Conservation (phyloP, 1,140 invertebrate genomes). For the Temnothorax nylanderi region DNA sequence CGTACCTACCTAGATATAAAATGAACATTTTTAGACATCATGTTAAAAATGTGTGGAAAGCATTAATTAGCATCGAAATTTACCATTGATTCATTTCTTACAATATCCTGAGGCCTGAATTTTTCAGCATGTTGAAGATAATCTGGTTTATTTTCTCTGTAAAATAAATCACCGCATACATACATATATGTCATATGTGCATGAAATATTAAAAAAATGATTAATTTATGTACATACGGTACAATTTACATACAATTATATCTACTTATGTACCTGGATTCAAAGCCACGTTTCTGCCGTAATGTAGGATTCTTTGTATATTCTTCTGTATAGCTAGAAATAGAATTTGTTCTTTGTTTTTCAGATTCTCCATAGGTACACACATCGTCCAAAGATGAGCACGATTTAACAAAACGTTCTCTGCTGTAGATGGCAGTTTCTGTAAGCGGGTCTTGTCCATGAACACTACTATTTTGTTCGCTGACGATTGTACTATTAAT, state of each 20-base stretch:
- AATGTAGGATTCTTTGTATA: conserved; percentile 36
- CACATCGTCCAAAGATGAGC: conserved; percentile 68
- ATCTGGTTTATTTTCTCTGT: conserved; percentile 26
- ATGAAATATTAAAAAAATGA: too few relatives aligned
- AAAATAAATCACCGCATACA: neutral
- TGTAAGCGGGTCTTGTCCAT: neutral
- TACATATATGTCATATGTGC: neutral
- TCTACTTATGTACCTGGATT: conserved; percentile 71
- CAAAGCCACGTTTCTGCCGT: conserved; percentile 70
- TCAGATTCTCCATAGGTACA: conserved; percentile 61
- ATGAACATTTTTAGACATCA: conserved; percentile 1
- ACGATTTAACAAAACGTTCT: conserved; percentile 62
- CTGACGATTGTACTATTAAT: conserved; percentile 4
- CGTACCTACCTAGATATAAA: conserved; percentile 53
- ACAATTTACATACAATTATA: neutral
- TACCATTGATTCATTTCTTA: conserved; percentile 59
- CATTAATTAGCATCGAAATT: conserved; percentile 9
- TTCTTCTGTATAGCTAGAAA: conserved; percentile 67
- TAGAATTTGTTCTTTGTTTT: conserved; percentile 69
- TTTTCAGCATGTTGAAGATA: conserved; percentile 44
- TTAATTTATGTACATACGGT: neutral
- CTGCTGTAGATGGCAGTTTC: conserved; percentile 43
- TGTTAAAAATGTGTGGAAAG: neutral
- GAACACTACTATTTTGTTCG: conserved; percentile 41
- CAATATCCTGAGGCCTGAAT: conserved; percentile 39